Base-by-base conservation (phyloP, 1,140 invertebrate species). In the Diorhabda sublineata region DNA sequence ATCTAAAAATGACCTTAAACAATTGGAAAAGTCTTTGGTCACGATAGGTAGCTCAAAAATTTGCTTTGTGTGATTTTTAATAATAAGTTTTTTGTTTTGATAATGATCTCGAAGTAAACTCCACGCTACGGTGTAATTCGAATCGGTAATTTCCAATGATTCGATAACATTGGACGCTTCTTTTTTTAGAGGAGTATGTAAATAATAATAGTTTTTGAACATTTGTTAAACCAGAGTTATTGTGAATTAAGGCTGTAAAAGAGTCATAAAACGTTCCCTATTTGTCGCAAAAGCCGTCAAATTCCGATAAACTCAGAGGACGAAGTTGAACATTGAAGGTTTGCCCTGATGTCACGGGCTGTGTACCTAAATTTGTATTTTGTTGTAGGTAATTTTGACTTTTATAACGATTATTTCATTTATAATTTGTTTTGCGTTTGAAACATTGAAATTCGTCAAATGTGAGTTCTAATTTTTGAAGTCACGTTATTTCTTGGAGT, bases 211-310 rank as follows among this genome's bases (percentile, higher is more conserved):
- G 26, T 67, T 73, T 74, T 68, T 75, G 70, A 8, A 73, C 66
- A 60, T 69, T 69, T 8, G 45, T 63, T 26, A 74, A 44, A 0
- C 11, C 2, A 26, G 26, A 7, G 59, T 74, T 77, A 7, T 73
- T 64, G 62, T 78, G 67, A 58, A 77, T 75, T 41, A 74, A 63
- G 7, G 75, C 68, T 45, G 52, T 45, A 62, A 75, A 78, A 5
- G 71, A 73, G 63, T 77, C 74, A 52, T 67, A 68, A 71, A 77
- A 78, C 8, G 64, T 41, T 9, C 71, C 7, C 77, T 74, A 78
- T 47, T 73, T 64, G n/a, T 72, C 52, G 45, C 62, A 76, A 42
- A 66, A 59, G 5, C 75, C 77, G 5, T 67, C 47, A 61, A 74
- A 76, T 43, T 61, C 43, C n/a, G 70, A 45, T 41, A 71, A 44